Base-by-base conservation (phyloP, 2,888 invertebrate species). In the Acleris literana region DNA sequence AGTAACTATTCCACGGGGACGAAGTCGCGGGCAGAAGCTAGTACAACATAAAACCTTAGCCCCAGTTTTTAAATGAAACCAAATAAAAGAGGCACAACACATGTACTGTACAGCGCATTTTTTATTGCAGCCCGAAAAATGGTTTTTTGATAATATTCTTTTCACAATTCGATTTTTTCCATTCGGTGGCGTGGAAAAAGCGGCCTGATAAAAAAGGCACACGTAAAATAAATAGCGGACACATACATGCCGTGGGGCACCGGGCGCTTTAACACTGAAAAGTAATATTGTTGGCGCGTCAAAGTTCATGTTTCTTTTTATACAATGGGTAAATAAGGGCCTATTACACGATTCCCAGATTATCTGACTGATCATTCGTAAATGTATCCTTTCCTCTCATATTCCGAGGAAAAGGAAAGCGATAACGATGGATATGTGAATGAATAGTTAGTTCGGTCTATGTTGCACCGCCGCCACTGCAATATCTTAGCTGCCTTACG, bases 161-260 rank as follows among this genome's bases (percentile, higher is more conserved):
- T 65, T 68, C 63, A 49, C 61, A 53, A 62, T 59, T 64, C 44
- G 58, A 63, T 60, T 64, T 39, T 69, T 68, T 68, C 69, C 65
- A 65, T 69, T 68, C 63, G 56, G 55, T 62, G 58, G 62, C 64
- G 51, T 53, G 63, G 64, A 68, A 68, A 69, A 62, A 60, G 58
- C 49, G 66, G 60, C 46, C 48, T 53, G 60, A 63, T 67, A 58
- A 63, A 70, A 64, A 70, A 61, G 52, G 49, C 46, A 62, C 64
- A 62, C 60, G 68, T 66, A 69, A 65, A 74, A 71, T 72, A 73
- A 71, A 74, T 73, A 74, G 71, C 67, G 70, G 59, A 52, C 67
- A 68, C 61, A 66, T 13, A 39, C 52, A 64, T 58, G 51, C 46
- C 57, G 62, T 18, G 9, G 46, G 18, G 56, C 20, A n/a, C 22